Conservation (phyloP, 2,797 vertebrate species). For the Tragelaphus eurycerus region DNA sequence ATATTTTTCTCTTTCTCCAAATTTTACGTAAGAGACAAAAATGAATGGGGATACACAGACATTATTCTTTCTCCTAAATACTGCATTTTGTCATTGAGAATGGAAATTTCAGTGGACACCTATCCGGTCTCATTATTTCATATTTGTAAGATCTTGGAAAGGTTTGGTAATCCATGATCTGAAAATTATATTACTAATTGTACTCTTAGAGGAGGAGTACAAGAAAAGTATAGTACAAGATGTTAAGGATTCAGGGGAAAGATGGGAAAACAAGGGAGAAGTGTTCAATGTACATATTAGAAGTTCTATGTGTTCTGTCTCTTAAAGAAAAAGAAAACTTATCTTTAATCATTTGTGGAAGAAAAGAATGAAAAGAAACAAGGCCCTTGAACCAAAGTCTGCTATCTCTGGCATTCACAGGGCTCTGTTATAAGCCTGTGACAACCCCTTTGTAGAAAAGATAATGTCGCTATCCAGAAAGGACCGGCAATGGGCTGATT, state of each 20-base stretch:
- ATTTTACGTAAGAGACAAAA: neutral
- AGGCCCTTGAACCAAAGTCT: neutral
- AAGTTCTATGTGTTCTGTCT: conserved; percentile 2
- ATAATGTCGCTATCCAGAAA: neutral
- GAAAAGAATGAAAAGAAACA: conserved; percentile 52
- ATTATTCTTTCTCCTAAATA: neutral
- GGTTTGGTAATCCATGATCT: neutral
- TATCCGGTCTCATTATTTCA: neutral
- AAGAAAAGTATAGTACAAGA: neutral
- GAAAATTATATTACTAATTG: neutral
- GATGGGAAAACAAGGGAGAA: neutral
- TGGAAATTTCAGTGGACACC: neutral
- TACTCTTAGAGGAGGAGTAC: neutral
- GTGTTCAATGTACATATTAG: neutral
- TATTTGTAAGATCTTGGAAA: neutral
- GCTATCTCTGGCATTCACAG: neutral
- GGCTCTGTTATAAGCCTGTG: neutral
- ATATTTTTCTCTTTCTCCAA: neutral
- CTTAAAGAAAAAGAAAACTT: neutral
- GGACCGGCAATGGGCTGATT: neutral
- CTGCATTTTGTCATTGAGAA: neutral
- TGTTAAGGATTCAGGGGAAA: neutral
- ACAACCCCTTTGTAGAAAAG: neutral
- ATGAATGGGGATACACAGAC: neutral
- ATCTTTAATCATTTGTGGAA: conserved; percentile 40